Evolutionary conservation across 2,113 vertebrate species (phyloP).

Genomic region (Stegastes partitus): DNA sequence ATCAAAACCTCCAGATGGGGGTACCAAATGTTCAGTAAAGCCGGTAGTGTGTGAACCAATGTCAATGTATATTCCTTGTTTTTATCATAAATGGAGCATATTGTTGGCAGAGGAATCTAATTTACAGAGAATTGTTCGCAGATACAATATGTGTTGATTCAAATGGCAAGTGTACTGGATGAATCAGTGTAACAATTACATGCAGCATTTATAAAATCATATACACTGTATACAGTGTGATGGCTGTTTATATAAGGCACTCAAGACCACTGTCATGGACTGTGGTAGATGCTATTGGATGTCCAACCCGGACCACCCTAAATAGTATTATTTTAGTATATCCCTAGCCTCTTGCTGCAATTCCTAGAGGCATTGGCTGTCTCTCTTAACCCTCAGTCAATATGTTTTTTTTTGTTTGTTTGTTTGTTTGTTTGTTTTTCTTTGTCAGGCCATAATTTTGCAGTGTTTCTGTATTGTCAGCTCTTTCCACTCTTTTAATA

Average conservation of each 20-base stretch:
- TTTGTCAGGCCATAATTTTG: too few species aligned
- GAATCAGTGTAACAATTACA: not conserved
- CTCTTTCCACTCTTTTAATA: not conserved
- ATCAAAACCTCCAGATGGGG: slow-evolving; percentile 45
- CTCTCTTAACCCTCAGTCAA: too few species aligned
- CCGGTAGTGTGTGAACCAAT: slow-evolving; percentile 27
- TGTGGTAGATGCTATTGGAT: too few species aligned
- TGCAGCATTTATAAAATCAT: not conserved
- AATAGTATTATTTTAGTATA: too few species aligned
- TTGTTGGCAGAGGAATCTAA: slow-evolving; percentile 14
- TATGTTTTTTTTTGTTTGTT: too few species aligned
- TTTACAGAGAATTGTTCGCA: not conserved
- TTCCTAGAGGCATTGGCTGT: too few species aligned
- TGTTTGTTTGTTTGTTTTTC: too few species aligned
- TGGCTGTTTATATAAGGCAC: not conserved
- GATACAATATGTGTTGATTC: not conserved
- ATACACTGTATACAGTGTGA: not conserved
- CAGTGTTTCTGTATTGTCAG: not conserved
- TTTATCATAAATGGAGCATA: slow-evolving; percentile 11
- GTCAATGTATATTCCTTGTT: slow-evolving; percentile 25
- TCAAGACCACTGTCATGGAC: not conserved
- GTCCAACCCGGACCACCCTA: too few species aligned
- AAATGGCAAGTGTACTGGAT: not conserved
- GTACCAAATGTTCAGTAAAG: slow-evolving; percentile 54
- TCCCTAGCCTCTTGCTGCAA: too few species aligned